Conservation (phyloP, 2,888 invertebrate species). For the Sarcophaga variegata region DNA sequence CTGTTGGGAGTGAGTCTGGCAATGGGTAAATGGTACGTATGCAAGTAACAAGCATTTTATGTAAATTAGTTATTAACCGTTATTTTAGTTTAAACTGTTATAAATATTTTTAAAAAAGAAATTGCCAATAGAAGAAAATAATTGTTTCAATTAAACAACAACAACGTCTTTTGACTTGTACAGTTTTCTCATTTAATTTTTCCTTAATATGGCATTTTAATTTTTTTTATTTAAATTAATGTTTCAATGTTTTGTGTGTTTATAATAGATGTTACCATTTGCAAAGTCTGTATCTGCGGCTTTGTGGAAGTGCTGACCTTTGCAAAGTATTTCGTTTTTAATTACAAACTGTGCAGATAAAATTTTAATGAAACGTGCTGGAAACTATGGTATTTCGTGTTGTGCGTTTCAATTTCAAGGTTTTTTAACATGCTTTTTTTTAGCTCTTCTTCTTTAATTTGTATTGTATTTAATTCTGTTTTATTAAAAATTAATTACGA, state of each 20-base stretch:
- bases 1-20: neutral
- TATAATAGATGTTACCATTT: neutral
- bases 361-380: neutral
- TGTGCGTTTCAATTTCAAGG: neutral
- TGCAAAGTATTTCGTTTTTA: constrained; percentile 45
- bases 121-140: neutral
- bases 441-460: neutral
- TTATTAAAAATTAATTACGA: neutral
- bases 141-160: neutral
- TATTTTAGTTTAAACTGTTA: constrained; percentile 38
- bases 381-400: neutral
- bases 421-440: neutral
- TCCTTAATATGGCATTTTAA: constrained; percentile 44
- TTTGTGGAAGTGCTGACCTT: constrained; percentile 47
- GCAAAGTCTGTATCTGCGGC: neutral
- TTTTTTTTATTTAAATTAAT: constrained; percentile 24
- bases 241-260: neutral
- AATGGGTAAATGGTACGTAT: neutral
- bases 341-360: constrained; percentile 38
- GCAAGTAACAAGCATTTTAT: constrained; percentile 40
- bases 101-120: constrained; percentile 15
- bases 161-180: neutral
- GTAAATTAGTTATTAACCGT: constrained; percentile 55
- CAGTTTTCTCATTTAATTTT: constrained; percentile 18
- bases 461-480: neutral